Percentiles rank a stretch among this genome's conserved stretches.
phyloP scores from a whole-genome alignment of 2,113 vertebrate species.

The Pogona vitticeps region DNA sequence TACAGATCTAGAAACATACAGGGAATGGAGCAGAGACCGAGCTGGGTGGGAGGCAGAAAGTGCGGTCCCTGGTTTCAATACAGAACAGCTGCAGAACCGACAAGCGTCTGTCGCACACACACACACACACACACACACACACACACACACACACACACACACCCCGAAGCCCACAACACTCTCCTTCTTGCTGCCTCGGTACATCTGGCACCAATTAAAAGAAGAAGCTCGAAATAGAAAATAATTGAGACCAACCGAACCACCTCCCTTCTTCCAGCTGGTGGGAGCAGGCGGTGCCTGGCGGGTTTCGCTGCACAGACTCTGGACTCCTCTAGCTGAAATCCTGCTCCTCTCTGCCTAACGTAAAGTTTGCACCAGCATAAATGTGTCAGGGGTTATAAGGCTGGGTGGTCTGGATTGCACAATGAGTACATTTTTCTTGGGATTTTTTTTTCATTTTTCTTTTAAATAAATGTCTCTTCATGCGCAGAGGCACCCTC shows the following conservation, averaged over 20 bases:
- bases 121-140: not conserved
- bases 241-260: conserved; percentile 7
- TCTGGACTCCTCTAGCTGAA: no score
- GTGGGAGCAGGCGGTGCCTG: not conserved
- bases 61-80: not conserved
- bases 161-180: no score
- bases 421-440: no score
- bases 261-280: not conserved
- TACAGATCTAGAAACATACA: no score
- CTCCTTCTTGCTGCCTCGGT: not conserved
- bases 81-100: conserved; percentile 20
- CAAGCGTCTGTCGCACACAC: conserved; percentile 21
- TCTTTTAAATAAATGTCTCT: no score
- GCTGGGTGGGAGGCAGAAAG: conserved; percentile 3
- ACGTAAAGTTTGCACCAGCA: no score
- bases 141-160: conserved; percentile 5
- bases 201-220: conserved; percentile 50
- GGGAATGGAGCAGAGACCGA: not conserved
- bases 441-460: no score
- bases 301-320: not conserved
- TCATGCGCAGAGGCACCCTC: no score
- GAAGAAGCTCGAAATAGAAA: conserved; percentile 45
- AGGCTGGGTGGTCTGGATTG: no score
- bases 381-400: no score
- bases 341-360: no score